phyloP scores from a whole-genome alignment of 2,113 vertebrate species.

The Colistium nudipinnis region DNA sequence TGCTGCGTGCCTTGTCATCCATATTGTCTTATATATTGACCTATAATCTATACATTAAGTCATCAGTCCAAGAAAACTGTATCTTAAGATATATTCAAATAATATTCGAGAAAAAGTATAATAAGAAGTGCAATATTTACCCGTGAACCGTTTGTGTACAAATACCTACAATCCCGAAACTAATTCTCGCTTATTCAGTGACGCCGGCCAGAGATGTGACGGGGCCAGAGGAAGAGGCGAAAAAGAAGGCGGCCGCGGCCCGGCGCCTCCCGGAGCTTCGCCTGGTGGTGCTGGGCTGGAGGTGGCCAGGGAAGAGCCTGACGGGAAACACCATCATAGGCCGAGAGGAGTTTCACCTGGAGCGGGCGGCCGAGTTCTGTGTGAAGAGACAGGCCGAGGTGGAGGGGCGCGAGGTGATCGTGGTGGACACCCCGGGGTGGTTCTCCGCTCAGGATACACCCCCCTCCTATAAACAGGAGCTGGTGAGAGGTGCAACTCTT shows the following conservation, averaged over 20 bases:
- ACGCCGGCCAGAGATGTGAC: conserved; percentile 11
- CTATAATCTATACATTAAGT: no score
- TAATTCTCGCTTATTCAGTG: neutral
- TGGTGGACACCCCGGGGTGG: conserved; percentile 85
- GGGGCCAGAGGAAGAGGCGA: conserved; percentile 49
- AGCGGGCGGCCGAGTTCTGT: conserved; percentile 81
- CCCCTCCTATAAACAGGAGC: conserved; percentile 75
- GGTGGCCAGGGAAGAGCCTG: conserved; percentile 85
- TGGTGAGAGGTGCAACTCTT: conserved; percentile 73
- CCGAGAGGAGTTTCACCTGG: conserved; percentile 81
- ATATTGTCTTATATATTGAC: no score
- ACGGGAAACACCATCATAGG: conserved; percentile 84
- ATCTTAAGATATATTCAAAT: neutral
- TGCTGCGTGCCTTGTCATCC: neutral
- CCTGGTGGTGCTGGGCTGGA: conserved; percentile 82
- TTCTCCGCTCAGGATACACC: conserved; percentile 81
- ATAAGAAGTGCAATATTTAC: neutral
- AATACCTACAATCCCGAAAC: neutral
- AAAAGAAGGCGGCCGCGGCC: conserved; percentile 30
- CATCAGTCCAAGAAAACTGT: no score
- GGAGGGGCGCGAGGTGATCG: conserved; percentile 67
- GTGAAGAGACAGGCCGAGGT: conserved; percentile 78
- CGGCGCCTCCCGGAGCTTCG: conserved; percentile 71
- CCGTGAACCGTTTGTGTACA: neutral
- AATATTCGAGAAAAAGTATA: neutral